phyloP scores from a whole-genome alignment of 2,888 invertebrate species.

The Metellina segmentata region DNA sequence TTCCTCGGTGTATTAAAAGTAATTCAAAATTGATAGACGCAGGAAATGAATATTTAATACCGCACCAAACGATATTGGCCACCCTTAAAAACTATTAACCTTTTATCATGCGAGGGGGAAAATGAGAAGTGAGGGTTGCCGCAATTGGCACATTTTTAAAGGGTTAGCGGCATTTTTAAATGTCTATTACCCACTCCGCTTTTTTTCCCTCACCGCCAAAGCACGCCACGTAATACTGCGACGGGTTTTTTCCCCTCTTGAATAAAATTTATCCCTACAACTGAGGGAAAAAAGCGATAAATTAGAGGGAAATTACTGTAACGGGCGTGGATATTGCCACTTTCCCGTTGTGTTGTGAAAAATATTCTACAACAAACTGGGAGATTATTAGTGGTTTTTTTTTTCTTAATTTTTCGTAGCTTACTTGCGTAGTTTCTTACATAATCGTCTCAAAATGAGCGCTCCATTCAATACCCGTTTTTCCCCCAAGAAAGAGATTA shows the following conservation, averaged over 20 bases:
- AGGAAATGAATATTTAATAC: constrained; percentile 76
- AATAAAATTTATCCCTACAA: constrained; percentile 60
- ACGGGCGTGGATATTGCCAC: constrained; percentile 26
- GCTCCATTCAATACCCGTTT: constrained; percentile 36
- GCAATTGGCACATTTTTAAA: constrained; percentile 43
- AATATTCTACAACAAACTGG: constrained; percentile 33
- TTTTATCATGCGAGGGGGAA: constrained; percentile 60
- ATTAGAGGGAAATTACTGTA: constrained; percentile 67
- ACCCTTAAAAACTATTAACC: constrained; percentile 75
- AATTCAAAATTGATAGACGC: constrained; percentile 73
- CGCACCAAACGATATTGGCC: constrained; percentile 70
- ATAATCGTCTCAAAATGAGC: constrained; percentile 57
- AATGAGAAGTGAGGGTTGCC: constrained; percentile 23
- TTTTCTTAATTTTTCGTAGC: constrained; percentile 12
- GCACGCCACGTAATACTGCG: background rate
- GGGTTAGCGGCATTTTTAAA: constrained; percentile 43
- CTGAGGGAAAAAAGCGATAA: constrained; percentile 72
- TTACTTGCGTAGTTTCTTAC: constrained; percentile 57
- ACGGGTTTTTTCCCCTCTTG: constrained; percentile 29
- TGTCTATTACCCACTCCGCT: constrained; percentile 12
- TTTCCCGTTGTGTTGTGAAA: constrained; percentile 56
- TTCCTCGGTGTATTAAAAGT: constrained; percentile 62
- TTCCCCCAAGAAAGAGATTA: constrained; percentile 37
- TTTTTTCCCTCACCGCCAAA: constrained; percentile 37
- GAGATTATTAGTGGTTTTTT: background rate